These are phyloP conservation scores for Premnoplex brunnescens DNA, from an alignment of 2,797 vertebrate genomes.

Conservation along the genomic window DNA sequence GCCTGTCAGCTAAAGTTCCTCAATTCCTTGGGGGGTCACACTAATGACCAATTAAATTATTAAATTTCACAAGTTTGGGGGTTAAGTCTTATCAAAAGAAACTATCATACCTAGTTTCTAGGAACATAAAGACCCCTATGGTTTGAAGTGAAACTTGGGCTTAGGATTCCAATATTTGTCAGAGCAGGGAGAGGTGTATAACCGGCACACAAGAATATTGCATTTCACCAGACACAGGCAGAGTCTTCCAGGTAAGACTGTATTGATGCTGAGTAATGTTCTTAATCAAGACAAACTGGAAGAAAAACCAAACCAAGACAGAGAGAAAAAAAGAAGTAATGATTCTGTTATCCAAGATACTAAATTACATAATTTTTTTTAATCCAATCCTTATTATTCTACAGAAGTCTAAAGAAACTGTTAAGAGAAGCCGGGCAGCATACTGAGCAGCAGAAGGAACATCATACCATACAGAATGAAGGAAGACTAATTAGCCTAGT, in stretches of 20 bases:
- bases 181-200: background rate
- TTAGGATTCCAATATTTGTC: background rate
- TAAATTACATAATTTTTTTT: background rate
- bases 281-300: background rate
- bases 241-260: background rate
- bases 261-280: background rate
- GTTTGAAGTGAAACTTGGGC: background rate
- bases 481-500: background rate
- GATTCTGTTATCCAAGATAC: background rate
- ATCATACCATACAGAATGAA: background rate
- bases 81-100: background rate
- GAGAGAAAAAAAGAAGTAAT: background rate
- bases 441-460: background rate
- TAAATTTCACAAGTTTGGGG: background rate
- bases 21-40: accelerated
- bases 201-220: background rate
- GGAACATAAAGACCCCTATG: background rate
- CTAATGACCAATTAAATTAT: background rate
- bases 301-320: background rate
- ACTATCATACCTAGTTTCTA: background rate
- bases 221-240: background rate
- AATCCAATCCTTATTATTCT: background rate
- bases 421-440: background rate
- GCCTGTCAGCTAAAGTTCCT: background rate
- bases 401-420: background rate